Conservation (phyloP, 2,797 vertebrate genomes). For the Halcyon leucocephala region DNA sequence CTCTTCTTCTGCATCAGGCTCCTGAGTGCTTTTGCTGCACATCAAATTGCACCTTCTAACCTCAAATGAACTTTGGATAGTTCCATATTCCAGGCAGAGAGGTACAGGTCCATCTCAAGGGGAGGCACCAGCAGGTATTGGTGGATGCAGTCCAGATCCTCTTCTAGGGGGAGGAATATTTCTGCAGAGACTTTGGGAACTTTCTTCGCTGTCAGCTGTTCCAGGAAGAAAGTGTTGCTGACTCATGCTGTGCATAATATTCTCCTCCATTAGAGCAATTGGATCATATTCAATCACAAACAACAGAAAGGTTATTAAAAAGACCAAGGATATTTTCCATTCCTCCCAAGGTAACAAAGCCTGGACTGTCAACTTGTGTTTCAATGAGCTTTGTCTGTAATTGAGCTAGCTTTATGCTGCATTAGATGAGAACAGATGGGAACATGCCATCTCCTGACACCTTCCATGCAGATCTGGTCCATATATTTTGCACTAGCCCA, state of each 20-base stretch:
- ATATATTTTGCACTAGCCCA: background rate
- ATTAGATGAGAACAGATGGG: background rate
- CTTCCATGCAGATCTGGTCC: constrained; percentile 16
- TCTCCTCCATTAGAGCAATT: constrained; percentile 56
- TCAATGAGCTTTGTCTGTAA: constrained; percentile 29
- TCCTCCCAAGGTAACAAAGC: constrained; percentile 43
- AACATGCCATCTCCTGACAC: background rate
- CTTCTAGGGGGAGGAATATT: background rate
- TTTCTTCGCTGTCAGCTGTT: constrained; percentile 50
- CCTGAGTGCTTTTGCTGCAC: background rate
- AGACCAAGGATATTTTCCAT: constrained; percentile 48
- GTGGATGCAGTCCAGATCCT: background rate
- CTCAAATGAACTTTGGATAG: background rate
- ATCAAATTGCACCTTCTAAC: background rate
- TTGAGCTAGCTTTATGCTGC: background rate
- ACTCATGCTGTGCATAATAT: constrained; percentile 67
- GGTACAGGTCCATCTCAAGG: background rate
- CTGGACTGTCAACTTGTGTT: constrained; percentile 18
- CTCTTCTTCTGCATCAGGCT: background rate
- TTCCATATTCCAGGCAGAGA: background rate
- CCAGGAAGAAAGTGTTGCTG: constrained; percentile 62
- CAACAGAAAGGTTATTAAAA: constrained; percentile 59
- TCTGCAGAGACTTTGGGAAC: constrained; percentile 53
- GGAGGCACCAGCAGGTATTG: background rate
- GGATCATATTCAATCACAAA: constrained; percentile 62